Evolutionary conservation across 2,113 vertebrate genomes (phyloP), one percentile per base, ranked within the genome.

Genomic region (Dicrurus megarhynchus): DNA sequence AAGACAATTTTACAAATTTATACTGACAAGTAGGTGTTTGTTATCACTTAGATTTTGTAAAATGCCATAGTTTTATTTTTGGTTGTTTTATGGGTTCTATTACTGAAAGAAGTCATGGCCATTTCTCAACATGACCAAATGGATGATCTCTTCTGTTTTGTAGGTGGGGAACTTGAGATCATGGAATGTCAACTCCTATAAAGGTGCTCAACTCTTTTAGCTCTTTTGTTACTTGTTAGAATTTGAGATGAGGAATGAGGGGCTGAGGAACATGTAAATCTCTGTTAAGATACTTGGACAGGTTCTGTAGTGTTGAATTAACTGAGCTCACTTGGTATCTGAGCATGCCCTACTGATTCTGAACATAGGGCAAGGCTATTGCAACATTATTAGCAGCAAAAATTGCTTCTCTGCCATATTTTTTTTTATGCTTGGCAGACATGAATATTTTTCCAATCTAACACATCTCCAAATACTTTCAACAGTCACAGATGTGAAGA

Each of bases 1-100:
- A 96, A 65, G 69, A 89, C 68, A 95, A 90, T 94, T 96, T 94
- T 89, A 82, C 86, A 94, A 96, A 93, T 96, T 95, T 92, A 81
- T 89, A 96, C 83, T 89, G 93, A 89, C 80, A 96, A 97, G 93
- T 96, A 95, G 88, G 93, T 96, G 86, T 96, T 94, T 89, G 92
- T 94, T 94, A 96, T 89, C 76, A 13, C 95, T 93, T 49, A 37
- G 41, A 64, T 84, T 92, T 87, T 89, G 84, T 80, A 90, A 94
- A 97, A 95, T 88, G 86, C 93, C 91, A 87, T 81, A 20, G 47
- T 47, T 92, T 75, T 92, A 95, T 87, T 95, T 95, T 90, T 47
- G 84, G 94, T 84, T 87, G 52, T 6, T 95, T 92, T 92, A 93
- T 65, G 68, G 8, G 20, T 74, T 92, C 73, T 89, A 3, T 93